These are phyloP conservation scores for Xenus cinereus DNA, from an alignment of 2,113 vertebrate genomes.

Conservation along the genomic window DNA sequence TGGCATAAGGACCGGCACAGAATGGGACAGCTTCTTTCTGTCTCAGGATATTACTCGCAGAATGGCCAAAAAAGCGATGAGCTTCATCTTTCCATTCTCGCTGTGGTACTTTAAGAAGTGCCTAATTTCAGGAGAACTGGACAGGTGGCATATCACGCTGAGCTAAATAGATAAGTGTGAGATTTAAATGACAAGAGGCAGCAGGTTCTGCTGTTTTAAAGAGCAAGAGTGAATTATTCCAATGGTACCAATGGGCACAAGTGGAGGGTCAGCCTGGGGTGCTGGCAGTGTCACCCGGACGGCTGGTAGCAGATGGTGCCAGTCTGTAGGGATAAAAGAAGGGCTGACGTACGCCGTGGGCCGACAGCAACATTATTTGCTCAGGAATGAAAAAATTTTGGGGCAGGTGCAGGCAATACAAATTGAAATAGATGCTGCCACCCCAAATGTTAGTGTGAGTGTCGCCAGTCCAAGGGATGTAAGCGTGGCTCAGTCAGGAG, in stretches of 20 bases:
- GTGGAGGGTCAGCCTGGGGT: background rate
- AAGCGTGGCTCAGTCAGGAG: background rate
- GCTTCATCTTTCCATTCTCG: background rate
- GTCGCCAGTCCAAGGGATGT: background rate
- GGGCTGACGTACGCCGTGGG: background rate
- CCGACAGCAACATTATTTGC: background rate
- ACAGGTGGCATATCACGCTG: conserved; percentile 5
- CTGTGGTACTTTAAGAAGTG: background rate
- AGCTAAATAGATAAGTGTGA: conserved; percentile 24
- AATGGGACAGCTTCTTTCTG: background rate
- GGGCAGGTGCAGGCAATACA: background rate
- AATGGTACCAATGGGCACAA: background rate
- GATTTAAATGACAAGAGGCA: conserved; percentile 25
- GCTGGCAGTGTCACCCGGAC: background rate
- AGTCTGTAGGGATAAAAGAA: background rate
- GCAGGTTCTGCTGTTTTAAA: background rate
- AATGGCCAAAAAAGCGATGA: background rate
- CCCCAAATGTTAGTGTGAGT: rapidly evolving
- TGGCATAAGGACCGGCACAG: background rate
- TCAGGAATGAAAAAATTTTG: background rate
- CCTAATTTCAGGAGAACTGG: background rate
- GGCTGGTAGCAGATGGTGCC: conserved; percentile 1
- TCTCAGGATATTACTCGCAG: background rate
- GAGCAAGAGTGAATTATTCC: background rate
- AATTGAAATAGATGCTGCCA: background rate